phyloP scores from a whole-genome alignment of 2,113 vertebrate species.

The Lophochroa leadbeateri region DNA sequence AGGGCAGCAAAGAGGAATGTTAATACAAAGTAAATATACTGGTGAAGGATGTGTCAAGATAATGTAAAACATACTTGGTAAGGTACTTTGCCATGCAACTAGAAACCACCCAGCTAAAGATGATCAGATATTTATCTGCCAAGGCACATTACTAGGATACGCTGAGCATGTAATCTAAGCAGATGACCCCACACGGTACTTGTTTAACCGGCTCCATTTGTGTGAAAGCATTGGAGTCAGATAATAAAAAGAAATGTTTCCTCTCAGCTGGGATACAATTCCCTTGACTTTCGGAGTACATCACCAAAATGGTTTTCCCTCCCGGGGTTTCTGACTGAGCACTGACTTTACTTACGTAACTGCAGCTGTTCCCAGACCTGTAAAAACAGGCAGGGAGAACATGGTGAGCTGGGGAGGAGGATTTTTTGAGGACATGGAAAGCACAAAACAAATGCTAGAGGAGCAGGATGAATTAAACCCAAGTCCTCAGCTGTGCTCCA shows the following conservation, averaged over 20 bases:
- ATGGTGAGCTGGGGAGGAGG: rapidly evolving
- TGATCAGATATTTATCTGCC: constrained; percentile 16
- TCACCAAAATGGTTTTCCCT: neutral
- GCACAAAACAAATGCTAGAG: neutral
- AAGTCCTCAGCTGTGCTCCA: neutral
- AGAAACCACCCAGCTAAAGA: neutral
- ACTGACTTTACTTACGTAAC: neutral
- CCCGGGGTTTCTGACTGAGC: neutral
- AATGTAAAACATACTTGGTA: neutral
- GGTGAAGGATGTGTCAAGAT: neutral
- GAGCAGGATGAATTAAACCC: neutral
- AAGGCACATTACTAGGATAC: constrained; percentile 11
- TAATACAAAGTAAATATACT: neutral
- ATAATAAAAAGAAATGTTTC: neutral
- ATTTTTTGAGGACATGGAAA: neutral
- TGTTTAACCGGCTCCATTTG: neutral
- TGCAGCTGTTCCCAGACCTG: neutral
- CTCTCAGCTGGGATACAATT: neutral
- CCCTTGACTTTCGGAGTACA: neutral
- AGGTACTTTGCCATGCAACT: neutral
- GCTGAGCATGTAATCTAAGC: constrained; percentile 24
- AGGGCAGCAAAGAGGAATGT: neutral
- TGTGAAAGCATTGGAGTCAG: neutral
- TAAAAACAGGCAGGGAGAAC: neutral
- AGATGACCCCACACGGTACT: neutral